phyloP scores from a whole-genome alignment of 2,113 vertebrate genomes.

The Larimichthys polyactis region DNA sequence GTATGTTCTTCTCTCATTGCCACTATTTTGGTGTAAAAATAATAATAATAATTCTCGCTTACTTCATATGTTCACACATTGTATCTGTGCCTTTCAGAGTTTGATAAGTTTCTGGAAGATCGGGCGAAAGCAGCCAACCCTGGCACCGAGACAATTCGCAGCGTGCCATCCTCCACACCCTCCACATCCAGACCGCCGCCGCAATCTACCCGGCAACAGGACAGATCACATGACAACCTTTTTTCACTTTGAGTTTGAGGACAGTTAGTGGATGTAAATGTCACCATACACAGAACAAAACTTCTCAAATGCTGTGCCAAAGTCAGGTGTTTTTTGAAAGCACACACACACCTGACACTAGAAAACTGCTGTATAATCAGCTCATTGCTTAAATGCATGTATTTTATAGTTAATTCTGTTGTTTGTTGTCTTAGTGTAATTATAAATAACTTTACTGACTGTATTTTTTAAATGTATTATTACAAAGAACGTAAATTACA shows the following conservation, averaged over 20 bases:
- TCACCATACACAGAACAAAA: neutral
- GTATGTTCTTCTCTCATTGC: slow-evolving; percentile 48
- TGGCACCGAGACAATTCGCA: slow-evolving; percentile 18
- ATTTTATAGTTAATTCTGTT: slow-evolving; percentile 28
- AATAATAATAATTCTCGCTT: too few species aligned
- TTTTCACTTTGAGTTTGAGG: slow-evolving; percentile 78
- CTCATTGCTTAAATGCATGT: slow-evolving; percentile 29
- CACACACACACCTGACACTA: neutral
- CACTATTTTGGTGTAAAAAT: neutral
- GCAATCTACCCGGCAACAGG: slow-evolving; percentile 62
- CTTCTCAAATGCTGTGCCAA: slow-evolving; percentile 9
- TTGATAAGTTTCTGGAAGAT: slow-evolving; percentile 82
- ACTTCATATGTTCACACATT: neutral
- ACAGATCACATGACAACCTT: slow-evolving; percentile 78
- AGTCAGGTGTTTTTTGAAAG: slow-evolving; percentile 27
- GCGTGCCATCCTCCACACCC: slow-evolving; percentile 22
- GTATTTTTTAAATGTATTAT: slow-evolving; percentile 67
- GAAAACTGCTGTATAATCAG: slow-evolving; percentile 25
- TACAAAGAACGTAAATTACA: slow-evolving; percentile 20
- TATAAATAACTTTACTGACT: slow-evolving; percentile 31
- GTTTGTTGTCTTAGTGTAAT: slow-evolving; percentile 38
- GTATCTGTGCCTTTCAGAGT: slow-evolving; percentile 65
- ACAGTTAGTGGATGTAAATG: slow-evolving; percentile 1
- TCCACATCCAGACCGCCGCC: slow-evolving; percentile 51
- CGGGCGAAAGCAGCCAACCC: slow-evolving; percentile 68